Evolutionary conservation across 2,888 invertebrate species (phyloP), one percentile per base, ranked within the genome.

Genomic region (Aleiodes testaceus): DNA sequence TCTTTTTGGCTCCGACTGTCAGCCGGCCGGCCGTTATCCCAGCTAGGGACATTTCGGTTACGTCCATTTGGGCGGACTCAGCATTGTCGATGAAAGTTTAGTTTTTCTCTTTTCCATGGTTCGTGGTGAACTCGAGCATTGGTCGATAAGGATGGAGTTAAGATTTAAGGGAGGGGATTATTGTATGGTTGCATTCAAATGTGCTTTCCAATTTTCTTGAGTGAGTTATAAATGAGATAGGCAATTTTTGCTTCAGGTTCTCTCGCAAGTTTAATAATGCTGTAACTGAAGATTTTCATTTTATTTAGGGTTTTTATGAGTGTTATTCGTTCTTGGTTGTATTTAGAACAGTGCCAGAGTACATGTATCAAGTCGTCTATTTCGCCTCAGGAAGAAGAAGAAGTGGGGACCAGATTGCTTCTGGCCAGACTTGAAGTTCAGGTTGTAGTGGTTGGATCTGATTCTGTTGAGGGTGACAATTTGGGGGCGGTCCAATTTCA

Each of bases 291-390:
- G 6, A 49, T 49, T 18, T 14, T 6, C 2, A 18, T 1, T 18
- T 49, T 49, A 14, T 49, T 49, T 49, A 49, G 18, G 18, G 49
- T n/a, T 49, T 49, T 49, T 14, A 49, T 30, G 11, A 55, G 55
- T 12, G 12, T 36, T 6, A 1, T 20, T 18, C 55, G 26, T 30
- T 55, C 30, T 1, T 26, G 14, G 26, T 22, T 3, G 16, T 55
- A 14, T 1, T 30, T 26, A 14, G 36, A n/a, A n/a, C 55, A 55
- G 7, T n/a, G 14, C 55, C 55, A 55, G 5, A 55, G n/a, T 14
- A 26, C 22, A 16, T 55, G 55, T 12, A 4, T 14, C 2, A 55
- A 18, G 26, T 55, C 55, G 3, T 55, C 55, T 26, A 2, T 12
- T 14, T 26, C n/a, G 2, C 20, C 11, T 16, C 55, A 55, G n/a